A percentile compares a stretch with the other conserved stretches of the same genome.
Conservation (phyloP, 1,140 invertebrate genomes). For the Notospermus geniculatus region DNA sequence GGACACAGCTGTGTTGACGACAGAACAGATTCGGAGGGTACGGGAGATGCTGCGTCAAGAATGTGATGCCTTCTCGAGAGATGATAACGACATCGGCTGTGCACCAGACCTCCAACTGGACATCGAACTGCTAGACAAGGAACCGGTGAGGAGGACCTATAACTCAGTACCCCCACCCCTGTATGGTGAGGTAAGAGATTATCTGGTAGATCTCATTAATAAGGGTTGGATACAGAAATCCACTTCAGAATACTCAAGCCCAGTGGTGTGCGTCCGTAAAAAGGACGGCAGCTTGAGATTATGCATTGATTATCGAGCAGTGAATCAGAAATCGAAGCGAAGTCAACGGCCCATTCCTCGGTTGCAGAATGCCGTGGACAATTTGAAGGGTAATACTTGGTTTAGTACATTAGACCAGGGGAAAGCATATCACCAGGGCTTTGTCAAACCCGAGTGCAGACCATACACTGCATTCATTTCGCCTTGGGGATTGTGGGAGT, state of each 20-base stretch:
- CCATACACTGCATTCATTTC: constrained; percentile 25
- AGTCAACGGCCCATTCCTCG: constrained; percentile 16
- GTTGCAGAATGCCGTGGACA: constrained; percentile 21
- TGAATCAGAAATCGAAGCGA: constrained; percentile 17
- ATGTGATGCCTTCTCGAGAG: constrained; percentile 15
- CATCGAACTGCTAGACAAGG: constrained; percentile 15
- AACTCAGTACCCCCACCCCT: constrained; percentile 21
- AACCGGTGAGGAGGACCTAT: constrained; percentile 17
- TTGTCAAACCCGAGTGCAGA: constrained; percentile 13
- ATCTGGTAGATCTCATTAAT: constrained; percentile 16
- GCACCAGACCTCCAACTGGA: constrained; percentile 19
- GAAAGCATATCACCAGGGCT: constrained; percentile 26
- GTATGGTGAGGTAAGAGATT: constrained; percentile 27
- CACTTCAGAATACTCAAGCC: constrained; percentile 11
- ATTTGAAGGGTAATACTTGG: constrained; percentile 13
- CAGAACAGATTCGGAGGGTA: constrained; percentile 7
- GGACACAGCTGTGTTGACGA: not conserved
- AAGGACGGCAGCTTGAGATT: constrained; percentile 20
- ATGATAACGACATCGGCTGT: constrained; percentile 21
- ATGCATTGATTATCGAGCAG: constrained; percentile 24
- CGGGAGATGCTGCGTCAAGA: constrained; percentile 11
- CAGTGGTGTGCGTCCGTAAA: constrained; percentile 22
- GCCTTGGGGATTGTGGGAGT: constrained; percentile 23
- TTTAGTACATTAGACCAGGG: constrained; percentile 20
- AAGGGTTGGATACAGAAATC: constrained; percentile 15